Evolutionary conservation across 2,888 invertebrate genomes (phyloP), one percentile per base, ranked within the genome.

Genomic region (Sarcophaga subvicina): DNA sequence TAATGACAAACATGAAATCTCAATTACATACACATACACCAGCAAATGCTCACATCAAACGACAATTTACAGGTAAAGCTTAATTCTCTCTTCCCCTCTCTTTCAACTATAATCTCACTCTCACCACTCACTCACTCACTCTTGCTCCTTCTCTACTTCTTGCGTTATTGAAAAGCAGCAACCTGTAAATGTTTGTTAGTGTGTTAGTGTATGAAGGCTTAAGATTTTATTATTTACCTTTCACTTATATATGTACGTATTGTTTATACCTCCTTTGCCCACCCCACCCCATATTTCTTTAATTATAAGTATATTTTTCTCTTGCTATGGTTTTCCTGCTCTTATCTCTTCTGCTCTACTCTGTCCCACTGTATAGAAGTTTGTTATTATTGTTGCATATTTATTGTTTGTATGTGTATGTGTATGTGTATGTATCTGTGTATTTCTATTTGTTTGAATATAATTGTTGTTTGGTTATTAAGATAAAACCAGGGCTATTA

Each of bases 401-500:
- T 54, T 54, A 14, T 54, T 12, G 54, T 54, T 3, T 54, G 4
- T 54, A 14, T 49, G 4, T 54, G 5, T 54, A 4, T 54, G 4
- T 54, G 49, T 49, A 1, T 54, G 5, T 54, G 17, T 17, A 0
- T 14, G 14, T 54, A 4, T 17, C 2, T 12, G 1, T 54, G 17
- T 54, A 17, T 14, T 70, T 70, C 17, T 49, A 22, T 47, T 47
- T 22, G 5, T 17, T 70, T 47, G 22, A 27, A 10, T 71, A 25
- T 71, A 71, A 54, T 71, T 71, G 54, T 71, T 71, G 54, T 54
- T 54, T 59, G 49, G 17, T 27, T 71, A 71, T 71, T 71, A 59
- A 71, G 59, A 71, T 71, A 71, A 71, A 49, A 71, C 25, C 70
- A 59, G 25, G 70, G n/a, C 49, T 54, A 71, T 62, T 62, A 62